Conservation (phyloP, 2,888 invertebrate genomes). For the Hyppa rectilinea region DNA sequence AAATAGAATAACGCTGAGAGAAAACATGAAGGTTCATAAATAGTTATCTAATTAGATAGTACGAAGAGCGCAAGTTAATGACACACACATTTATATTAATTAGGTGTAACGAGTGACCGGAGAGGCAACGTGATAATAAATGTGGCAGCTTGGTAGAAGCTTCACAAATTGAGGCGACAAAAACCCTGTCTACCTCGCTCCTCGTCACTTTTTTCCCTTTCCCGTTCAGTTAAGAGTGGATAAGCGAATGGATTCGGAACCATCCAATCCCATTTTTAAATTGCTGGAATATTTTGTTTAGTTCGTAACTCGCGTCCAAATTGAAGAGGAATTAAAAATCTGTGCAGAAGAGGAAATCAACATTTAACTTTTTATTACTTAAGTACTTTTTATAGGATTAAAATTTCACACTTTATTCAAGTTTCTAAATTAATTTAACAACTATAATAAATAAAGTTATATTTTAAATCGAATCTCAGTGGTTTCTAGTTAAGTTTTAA, state of each 20-base stretch:
- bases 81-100: slow-evolving; percentile 71
- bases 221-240: slow-evolving; percentile 58
- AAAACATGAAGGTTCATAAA: slow-evolving; percentile 38
- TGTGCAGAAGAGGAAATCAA: slow-evolving; percentile 8
- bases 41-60: slow-evolving; percentile 57
- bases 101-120: slow-evolving; percentile 70
- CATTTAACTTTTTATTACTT: slow-evolving; percentile 15
- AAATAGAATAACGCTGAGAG: slow-evolving; percentile 43
- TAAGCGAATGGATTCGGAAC: slow-evolving; percentile 61
- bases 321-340: slow-evolving; percentile 43
- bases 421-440: slow-evolving; percentile 7
- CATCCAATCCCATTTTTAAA: slow-evolving; percentile 57
- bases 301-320: slow-evolving; percentile 29
- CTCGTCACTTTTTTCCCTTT: slow-evolving; percentile 58
- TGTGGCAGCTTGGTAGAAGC: slow-evolving; percentile 67
- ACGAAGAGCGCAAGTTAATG: slow-evolving; percentile 42
- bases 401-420: not conserved
- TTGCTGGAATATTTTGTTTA: slow-evolving; percentile 52
- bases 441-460: not conserved
- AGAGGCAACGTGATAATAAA: slow-evolving; percentile 69
- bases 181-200: slow-evolving; percentile 58
- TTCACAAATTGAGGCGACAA: slow-evolving; percentile 63
- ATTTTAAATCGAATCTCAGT: not conserved
- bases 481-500: slow-evolving; percentile 7
- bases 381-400: not conserved